phyloP scores from a whole-genome alignment of 2,888 invertebrate genomes.

The Polydrusus pterygomalis region DNA sequence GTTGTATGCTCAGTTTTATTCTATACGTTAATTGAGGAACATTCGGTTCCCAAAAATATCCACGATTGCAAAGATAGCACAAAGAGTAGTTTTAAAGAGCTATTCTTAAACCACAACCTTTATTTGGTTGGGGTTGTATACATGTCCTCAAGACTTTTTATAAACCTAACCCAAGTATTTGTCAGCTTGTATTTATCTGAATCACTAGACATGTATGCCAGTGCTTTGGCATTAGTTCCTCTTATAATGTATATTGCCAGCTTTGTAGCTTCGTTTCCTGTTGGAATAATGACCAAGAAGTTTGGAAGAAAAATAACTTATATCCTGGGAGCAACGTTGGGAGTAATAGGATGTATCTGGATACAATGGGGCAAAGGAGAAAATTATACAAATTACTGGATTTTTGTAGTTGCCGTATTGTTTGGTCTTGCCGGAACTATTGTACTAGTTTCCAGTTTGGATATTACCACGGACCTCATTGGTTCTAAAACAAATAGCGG shows the following conservation, averaged over 20 bases:
- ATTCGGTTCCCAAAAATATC: slow-evolving; percentile 62
- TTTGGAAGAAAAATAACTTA: slow-evolving; percentile 83
- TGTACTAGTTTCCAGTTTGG: slow-evolving; percentile 89
- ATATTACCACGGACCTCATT: slow-evolving; percentile 91
- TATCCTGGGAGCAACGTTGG: slow-evolving; percentile 79
- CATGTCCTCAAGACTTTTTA: slow-evolving; percentile 89
- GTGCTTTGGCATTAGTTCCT: slow-evolving; percentile 87
- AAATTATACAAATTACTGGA: slow-evolving; percentile 75
- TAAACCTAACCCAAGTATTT: slow-evolving; percentile 90
- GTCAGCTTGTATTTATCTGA: slow-evolving; percentile 90
- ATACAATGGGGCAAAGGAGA: slow-evolving; percentile 78
- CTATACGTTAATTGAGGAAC: slow-evolving; percentile 82
- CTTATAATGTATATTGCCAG: slow-evolving; percentile 89
- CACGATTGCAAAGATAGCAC: slow-evolving; percentile 66
- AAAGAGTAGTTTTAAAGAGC: slow-evolving; percentile 63
- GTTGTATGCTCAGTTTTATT: slow-evolving; percentile 80
- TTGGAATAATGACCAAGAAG: slow-evolving; percentile 80
- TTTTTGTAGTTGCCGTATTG: slow-evolving; percentile 83
- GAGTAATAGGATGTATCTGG: slow-evolving; percentile 81
- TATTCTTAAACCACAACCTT: slow-evolving; percentile 65
- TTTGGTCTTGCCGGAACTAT: slow-evolving; percentile 89
- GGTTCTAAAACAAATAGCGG: slow-evolving; percentile 88
- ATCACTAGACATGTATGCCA: slow-evolving; percentile 82
- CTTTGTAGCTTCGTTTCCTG: slow-evolving; percentile 83
- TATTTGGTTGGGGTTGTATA: slow-evolving; percentile 83